Percentiles rank a stretch among this genome's conserved stretches.
These are phyloP conservation scores for Myiagra hebetior DNA, from an alignment of 2,113 vertebrate species.

Conservation along the genomic window DNA sequence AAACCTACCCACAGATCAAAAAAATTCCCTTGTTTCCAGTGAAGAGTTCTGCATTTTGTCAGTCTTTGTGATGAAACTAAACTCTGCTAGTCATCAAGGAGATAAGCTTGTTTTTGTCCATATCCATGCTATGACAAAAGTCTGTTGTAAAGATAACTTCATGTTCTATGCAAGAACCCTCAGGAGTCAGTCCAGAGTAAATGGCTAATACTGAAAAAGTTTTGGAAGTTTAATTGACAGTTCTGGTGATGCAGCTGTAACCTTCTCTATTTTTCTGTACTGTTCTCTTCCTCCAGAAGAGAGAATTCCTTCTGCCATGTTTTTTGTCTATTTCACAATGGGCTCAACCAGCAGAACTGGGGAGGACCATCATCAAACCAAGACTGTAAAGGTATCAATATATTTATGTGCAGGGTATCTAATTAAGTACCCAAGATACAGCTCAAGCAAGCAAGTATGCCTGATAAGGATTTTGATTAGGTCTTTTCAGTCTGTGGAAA, in stretches of 20 bases:
- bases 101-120: neutral
- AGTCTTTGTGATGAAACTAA: neutral
- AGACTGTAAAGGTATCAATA: neutral
- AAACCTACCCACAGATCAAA: neutral
- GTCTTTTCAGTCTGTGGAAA: neutral
- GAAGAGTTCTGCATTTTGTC: neutral
- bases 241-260: neutral
- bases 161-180: neutral
- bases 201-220: neutral
- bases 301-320: rapidly evolving
- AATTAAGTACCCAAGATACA: neutral
- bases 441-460: neutral
- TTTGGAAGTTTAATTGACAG: neutral
- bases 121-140: neutral
- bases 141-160: neutral
- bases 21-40: neutral
- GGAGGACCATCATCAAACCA: neutral
- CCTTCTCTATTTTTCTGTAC: neutral
- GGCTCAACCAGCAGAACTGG: neutral
- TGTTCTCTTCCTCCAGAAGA: neutral
- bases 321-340: neutral
- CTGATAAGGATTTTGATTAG: neutral
- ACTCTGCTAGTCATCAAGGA: neutral
- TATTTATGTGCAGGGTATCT: neutral
- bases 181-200: neutral